Base-by-base conservation (phyloP, 2,888 invertebrate species). In the Amiota minor region DNA sequence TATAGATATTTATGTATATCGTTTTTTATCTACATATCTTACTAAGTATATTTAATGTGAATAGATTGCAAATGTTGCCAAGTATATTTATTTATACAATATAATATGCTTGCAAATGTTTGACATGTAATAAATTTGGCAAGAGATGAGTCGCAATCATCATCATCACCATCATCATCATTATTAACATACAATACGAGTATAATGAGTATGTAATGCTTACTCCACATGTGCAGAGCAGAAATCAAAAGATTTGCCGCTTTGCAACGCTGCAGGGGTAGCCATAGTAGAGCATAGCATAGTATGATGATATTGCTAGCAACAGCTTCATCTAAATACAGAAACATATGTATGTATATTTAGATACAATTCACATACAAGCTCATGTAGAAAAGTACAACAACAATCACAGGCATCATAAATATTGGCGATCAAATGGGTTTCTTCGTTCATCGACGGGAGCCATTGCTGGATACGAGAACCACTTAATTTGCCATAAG, bases 401-500 rank as follows among this genome's bases (percentile, higher is more conserved):
- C 53, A 11, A 53, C 53, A n/a, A 6, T 9, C 6, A 12, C 45
- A 45, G 45, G 45, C 35, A 46, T 61, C 73, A 56, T 73, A 70
- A 70, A 73, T 70, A 68, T 18, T 14, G 14, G 11, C 50, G 49
- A 50, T 68, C 35, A 20, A 68, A 55, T 68, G 72, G 53, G 11
- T 23, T 11, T 53, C 47, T 12, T 20, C 59, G 59, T 16, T 59
- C 10, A 8, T 11, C 10, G 62, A 18, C 62, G 67, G 67, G 47
- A 53, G 20, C 47, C 12, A n/a, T 18, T 18, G 72, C 62, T 72
- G 62, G 69, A 73, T 35, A 67, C 71, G 74, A 50, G 72, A 77
- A 74, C 77, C 77, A 78, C 77, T 78, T 77, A 75, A 75, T 73
- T 73, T 69, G 47, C 56, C 74, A 77, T 77, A 68, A 74, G 56